Base-by-base conservation (phyloP, 2,113 vertebrate species). In the Junco hyemalis region DNA sequence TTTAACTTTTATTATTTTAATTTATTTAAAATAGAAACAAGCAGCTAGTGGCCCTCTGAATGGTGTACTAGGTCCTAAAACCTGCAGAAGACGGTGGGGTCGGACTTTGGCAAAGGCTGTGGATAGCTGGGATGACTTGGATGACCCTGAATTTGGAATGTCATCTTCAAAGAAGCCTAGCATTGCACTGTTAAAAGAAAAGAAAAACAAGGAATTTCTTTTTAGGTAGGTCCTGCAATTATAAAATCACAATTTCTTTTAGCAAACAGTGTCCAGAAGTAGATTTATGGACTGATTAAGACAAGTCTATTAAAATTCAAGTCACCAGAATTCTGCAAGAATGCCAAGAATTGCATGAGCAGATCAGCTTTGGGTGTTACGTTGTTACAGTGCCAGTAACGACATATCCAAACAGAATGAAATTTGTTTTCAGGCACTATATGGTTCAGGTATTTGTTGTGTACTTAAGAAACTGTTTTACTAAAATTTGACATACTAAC, bases 151-250 rank as follows among this genome's bases (percentile, higher is more conserved):
- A 77, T 97, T 98, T 5, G 98, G 98, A 36, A 98, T 96, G 44
- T 99, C 98, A 5, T 98, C 98, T 96, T 99, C 99, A 64, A 99
- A 99, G 97, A 99, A 99, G 90, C 98, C 98, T 76, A 99, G 98
- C 81, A 97, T 99, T 88, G 93, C 92, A 11, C 42, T 91, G 19
- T 92, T 98, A 92, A 98, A 98, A 95, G 98, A 98, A 85, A 98
- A 98, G 96, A 97, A 94, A 92, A 96, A 36, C 38, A 98, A 98
- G 50, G 98, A 98, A 47, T 97, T 96, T 86, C 80, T 95, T 36
- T 96, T 97, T 88, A 81, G 97, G 98, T 98, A 96, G 96, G 97
- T 84, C 31, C 29, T 93, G 26, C 26, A n/a, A 48, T 92, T 90
- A 57, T 31, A 76, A 82, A 84, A 81, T 42, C 31, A n/a, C 29